Conservation (phyloP, 2,113 vertebrate genomes). For the Tringa solitaria region DNA sequence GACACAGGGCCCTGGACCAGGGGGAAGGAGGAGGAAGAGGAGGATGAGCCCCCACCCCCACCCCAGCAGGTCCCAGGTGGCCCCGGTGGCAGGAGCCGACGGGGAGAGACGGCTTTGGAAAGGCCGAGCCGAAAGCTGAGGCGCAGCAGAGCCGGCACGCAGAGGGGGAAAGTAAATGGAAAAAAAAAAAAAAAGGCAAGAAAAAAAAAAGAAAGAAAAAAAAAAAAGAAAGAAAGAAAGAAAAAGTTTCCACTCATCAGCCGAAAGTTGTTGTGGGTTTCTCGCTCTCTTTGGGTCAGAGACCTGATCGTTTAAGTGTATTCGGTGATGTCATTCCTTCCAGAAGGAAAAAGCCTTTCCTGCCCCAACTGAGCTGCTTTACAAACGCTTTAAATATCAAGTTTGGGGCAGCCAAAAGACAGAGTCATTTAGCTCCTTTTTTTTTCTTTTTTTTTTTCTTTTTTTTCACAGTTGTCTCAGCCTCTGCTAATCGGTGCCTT, state of each 20-base stretch:
- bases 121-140: not conserved
- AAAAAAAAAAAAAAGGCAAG: not conserved
- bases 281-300: slow-evolving; percentile 22
- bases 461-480: not conserved
- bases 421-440: not conserved
- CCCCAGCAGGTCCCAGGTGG: not conserved
- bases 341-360: slow-evolving; percentile 47
- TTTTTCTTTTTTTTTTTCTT: not conserved
- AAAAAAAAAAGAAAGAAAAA: not conserved
- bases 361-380: not conserved
- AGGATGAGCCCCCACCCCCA: not conserved
- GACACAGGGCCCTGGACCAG: too few relatives aligned
- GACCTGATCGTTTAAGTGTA: not conserved
- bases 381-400: not conserved
- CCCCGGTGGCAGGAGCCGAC: not conserved
- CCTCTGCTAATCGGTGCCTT: not conserved
- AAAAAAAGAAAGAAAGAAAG: not conserved
- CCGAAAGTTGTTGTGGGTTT: slow-evolving; percentile 28
- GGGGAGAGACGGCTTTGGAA: not conserved
- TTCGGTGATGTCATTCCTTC: slow-evolving; percentile 64
- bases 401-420: not conserved
- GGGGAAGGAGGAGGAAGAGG: not conserved
- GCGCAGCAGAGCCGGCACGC: not conserved
- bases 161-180: not conserved
- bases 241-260: slow-evolving; percentile 49